Conservation (phyloP, 1,140 invertebrate genomes). For the Dufourea novaeangliae region DNA sequence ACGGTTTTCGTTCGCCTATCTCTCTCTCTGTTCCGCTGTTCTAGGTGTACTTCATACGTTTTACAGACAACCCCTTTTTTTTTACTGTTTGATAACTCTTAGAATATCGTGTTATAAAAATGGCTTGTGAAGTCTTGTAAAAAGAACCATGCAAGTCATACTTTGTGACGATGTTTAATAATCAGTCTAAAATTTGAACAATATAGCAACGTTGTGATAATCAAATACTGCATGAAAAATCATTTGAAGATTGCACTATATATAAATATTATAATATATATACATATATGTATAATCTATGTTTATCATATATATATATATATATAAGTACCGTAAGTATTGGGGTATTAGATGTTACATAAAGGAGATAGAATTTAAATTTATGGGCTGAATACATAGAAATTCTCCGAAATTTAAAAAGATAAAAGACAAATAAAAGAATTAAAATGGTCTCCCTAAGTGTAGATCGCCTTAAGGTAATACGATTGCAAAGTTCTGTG, state of each 20-base stretch:
- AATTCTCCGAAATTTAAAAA: conserved; percentile 4
- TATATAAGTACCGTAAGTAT: conserved; percentile 61
- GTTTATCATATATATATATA: conserved; percentile 47
- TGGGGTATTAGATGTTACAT: conserved; percentile 59
- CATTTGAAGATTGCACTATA: conserved; percentile 70
- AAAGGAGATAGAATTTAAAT: conserved; percentile 59
- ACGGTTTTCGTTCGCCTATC: background rate
- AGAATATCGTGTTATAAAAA: conserved; percentile 50
- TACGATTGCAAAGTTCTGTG: conserved; percentile 56
- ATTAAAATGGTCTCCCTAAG: conserved; percentile 43
- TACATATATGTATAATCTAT: conserved; percentile 65
- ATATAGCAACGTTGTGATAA: conserved; percentile 67
- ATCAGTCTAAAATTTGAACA: conserved; percentile 69
- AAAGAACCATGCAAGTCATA: conserved; percentile 55
- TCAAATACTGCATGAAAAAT: conserved; percentile 70
- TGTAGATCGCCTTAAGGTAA: conserved; percentile 62
- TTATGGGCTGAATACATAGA: conserved; percentile 32
- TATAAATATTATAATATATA: conserved; percentile 68
- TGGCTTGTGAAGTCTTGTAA: conserved; percentile 48
- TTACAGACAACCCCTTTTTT: background rate
- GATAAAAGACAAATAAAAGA: background rate
- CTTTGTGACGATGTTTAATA: conserved; percentile 61
- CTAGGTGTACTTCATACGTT: background rate
- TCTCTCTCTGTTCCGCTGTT: background rate
- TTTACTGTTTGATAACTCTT: conserved; percentile 24